phyloP scores from a whole-genome alignment of 2,797 vertebrate genomes.

The Hyperoplus lanceolatus region DNA sequence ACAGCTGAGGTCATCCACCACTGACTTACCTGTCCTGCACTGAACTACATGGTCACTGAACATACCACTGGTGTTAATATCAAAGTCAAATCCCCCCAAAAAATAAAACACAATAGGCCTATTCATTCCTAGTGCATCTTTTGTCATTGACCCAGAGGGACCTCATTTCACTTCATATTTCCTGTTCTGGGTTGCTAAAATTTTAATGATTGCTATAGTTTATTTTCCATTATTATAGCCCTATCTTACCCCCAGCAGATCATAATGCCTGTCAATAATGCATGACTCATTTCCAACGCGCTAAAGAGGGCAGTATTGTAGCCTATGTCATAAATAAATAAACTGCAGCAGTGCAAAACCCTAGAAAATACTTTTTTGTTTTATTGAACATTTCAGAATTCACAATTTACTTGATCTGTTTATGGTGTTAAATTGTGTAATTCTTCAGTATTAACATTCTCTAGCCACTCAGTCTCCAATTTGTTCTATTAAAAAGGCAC shows the following conservation, averaged over 20 bases:
- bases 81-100: not conserved
- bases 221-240: constrained; percentile 1
- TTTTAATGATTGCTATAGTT: not conserved
- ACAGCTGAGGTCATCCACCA: constrained; percentile 19
- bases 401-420: not conserved
- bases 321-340: not conserved
- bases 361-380: not conserved
- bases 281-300: constrained; percentile 31
- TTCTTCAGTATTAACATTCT: not conserved
- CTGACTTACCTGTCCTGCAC: constrained; percentile 6
- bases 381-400: constrained; percentile 14
- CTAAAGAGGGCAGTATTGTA: not conserved
- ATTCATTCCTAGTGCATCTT: not conserved
- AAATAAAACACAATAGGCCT: not conserved
- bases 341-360: not conserved
- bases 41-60: constrained; percentile 11
- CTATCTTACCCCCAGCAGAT: constrained; percentile 19
- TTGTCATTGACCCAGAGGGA: not conserved
- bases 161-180: not conserved
- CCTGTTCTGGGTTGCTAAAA: not conserved
- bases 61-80: not conserved
- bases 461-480: not conserved
- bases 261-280: constrained; percentile 31
- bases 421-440: not conserved
- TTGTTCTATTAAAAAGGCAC: not conserved